Conservation (phyloP, 2,797 vertebrate species). For the Megaceryle alcyon region DNA sequence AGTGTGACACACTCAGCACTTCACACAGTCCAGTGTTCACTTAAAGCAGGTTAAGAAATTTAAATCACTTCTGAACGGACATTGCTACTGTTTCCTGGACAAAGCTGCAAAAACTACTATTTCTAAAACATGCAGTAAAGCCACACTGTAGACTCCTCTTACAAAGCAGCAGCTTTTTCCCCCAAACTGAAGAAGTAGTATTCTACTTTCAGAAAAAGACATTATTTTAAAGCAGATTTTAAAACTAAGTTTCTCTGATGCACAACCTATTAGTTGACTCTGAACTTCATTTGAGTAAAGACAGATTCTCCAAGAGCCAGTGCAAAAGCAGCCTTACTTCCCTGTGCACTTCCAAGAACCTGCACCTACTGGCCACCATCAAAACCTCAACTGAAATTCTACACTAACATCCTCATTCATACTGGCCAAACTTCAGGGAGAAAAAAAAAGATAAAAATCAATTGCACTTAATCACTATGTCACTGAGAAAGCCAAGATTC, state of each 20-base stretch:
- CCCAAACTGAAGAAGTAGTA: neutral
- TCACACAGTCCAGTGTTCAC: neutral
- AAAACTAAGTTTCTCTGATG: neutral
- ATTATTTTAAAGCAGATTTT: neutral
- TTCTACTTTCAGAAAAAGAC: neutral
- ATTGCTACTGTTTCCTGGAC: neutral
- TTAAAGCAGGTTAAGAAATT: neutral
- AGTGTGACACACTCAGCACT: neutral
- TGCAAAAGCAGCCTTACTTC: neutral
- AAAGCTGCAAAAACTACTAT: neutral
- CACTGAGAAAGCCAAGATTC: neutral
- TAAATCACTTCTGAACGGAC: neutral
- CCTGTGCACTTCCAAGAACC: neutral
- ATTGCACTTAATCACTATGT: neutral
- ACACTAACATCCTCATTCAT: neutral
- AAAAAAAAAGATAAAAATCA: neutral
- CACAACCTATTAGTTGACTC: neutral
- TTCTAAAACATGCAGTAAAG: neutral
- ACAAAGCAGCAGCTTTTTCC: neutral
- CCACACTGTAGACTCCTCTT: neutral
- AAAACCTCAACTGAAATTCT: neutral
- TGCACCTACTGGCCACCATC: neutral
- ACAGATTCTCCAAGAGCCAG: neutral
- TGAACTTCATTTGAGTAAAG: neutral
- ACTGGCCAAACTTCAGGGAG: neutral